Percentiles rank a stretch among this genome's conserved stretches.
phyloP scores from a whole-genome alignment of 2,113 vertebrate species.

The Accipiter virgatus region DNA sequence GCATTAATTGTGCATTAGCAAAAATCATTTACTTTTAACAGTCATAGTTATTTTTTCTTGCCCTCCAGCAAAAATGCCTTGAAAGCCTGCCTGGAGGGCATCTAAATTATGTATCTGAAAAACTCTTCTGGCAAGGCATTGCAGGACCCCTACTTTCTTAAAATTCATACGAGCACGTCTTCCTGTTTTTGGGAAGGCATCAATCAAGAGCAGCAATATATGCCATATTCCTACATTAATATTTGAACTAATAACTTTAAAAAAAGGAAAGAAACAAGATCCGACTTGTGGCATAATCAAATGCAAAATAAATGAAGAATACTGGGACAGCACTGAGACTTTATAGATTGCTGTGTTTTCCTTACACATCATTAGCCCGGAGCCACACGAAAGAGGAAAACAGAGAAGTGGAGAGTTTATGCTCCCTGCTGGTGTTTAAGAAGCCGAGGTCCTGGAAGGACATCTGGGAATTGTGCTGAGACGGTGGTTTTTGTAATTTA shows the following conservation, averaged over 20 bases:
- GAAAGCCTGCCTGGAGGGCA: slow-evolving; percentile 99
- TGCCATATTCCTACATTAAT: slow-evolving; percentile 98
- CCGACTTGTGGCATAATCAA: slow-evolving; percentile 93
- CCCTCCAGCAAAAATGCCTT: slow-evolving; percentile 99
- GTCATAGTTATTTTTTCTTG: slow-evolving; percentile 99
- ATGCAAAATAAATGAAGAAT: slow-evolving; percentile 99
- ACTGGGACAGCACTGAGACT: slow-evolving; percentile 89
- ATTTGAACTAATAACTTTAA: slow-evolving; percentile 99
- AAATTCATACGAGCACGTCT: slow-evolving; percentile 95
- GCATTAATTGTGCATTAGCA: slow-evolving; percentile 99
- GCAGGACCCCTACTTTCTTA: slow-evolving; percentile 95
- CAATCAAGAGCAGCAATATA: slow-evolving; percentile 96
- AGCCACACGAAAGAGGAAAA: slow-evolving; percentile 93
- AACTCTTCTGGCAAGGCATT: slow-evolving; percentile 96
- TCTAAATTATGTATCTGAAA: slow-evolving; percentile 99
- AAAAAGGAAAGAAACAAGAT: slow-evolving; percentile 94
- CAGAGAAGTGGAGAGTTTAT: slow-evolving; percentile 90
- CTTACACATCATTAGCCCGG: slow-evolving; percentile 95
- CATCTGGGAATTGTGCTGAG: slow-evolving; percentile 88
- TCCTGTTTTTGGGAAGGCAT: slow-evolving; percentile 98
- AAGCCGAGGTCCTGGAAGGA: slow-evolving; percentile 88
- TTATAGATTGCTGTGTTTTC: slow-evolving; percentile 87
- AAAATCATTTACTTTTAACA: slow-evolving; percentile 99
- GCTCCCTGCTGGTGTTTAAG: slow-evolving; percentile 90
- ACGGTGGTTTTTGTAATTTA: slow-evolving; percentile 89